Conservation (phyloP, 2,113 vertebrate genomes). For the Brachirus orientalis region DNA sequence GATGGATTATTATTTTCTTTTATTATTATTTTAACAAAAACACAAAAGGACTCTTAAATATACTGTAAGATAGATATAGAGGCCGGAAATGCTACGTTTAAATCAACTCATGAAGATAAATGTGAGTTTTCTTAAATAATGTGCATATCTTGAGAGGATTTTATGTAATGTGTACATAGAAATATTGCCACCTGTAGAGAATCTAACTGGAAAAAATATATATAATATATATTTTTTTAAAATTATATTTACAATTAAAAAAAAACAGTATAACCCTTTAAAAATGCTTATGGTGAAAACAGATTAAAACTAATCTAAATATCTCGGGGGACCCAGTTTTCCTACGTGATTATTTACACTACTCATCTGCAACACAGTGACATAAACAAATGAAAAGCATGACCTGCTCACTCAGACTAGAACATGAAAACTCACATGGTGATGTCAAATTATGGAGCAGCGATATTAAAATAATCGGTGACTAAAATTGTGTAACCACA, state of each 20-base stretch:
- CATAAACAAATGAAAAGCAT: background rate
- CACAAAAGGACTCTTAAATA: background rate
- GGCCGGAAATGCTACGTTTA: background rate
- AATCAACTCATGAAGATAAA: background rate
- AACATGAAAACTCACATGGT: constrained; percentile 12
- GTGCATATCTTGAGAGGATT: background rate
- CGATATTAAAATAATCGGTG: constrained; percentile 15
- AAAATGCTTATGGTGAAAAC: background rate
- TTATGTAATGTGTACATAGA: background rate
- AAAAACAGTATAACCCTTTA: too few species aligned
- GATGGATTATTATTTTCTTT: background rate
- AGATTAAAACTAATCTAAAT: too few species aligned
- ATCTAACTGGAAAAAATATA: background rate
- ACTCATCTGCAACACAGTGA: background rate
- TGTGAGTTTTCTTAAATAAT: background rate
- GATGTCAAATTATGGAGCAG: constrained; percentile 2
- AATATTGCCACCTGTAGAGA: constrained; percentile 2
- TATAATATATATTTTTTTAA: background rate
- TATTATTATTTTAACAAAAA: background rate
- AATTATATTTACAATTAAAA: background rate
- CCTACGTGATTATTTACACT: background rate
- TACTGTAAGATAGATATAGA: too few species aligned
- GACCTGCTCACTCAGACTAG: background rate
- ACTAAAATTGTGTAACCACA: constrained; percentile 36
- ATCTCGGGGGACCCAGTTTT: background rate